Evolutionary conservation across 1,140 invertebrate genomes (phyloP).

Genomic region (Calycopis cecrops): DNA sequence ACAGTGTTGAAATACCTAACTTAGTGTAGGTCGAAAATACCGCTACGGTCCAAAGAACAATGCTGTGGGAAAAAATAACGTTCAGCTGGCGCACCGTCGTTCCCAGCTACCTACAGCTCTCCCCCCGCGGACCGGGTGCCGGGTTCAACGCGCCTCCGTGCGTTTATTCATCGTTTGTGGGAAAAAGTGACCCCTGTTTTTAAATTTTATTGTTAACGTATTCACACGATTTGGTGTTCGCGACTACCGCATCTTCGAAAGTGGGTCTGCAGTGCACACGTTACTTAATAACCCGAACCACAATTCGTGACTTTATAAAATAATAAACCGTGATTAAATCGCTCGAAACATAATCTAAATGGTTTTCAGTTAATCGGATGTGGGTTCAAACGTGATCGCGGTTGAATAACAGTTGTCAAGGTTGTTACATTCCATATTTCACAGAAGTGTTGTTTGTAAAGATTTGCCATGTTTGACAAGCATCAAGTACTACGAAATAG

Average conservation of each 20-base stretch:
- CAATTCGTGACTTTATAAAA: too few species aligned
- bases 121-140: conserved; percentile 63
- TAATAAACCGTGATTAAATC: too few species aligned
- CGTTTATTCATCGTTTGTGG: conserved; percentile 74
- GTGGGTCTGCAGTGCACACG: conserved; percentile 17
- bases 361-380: too few species aligned
- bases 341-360: too few species aligned
- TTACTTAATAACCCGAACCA: too few species aligned
- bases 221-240: conserved; percentile 62
- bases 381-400: not conserved
- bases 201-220: conserved; percentile 71
- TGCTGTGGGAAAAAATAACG: conserved; percentile 75
- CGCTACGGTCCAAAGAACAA: conserved; percentile 70
- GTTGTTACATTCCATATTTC: conserved; percentile 42
- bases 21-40: conserved; percentile 48
- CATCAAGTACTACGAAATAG: conserved; percentile 56
- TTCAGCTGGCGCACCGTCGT: conserved; percentile 72
- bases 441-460: conserved; percentile 53
- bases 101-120: conserved; percentile 69
- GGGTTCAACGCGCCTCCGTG: conserved; percentile 72
- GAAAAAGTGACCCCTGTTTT: conserved; percentile 73
- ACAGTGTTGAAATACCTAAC: conserved; percentile 33
- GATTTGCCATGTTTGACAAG: conserved; percentile 61
- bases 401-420: conserved; percentile 36
- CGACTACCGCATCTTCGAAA: conserved; percentile 55